Conservation (phyloP, 2,888 invertebrate species). For the Phlogophora meticulosa region DNA sequence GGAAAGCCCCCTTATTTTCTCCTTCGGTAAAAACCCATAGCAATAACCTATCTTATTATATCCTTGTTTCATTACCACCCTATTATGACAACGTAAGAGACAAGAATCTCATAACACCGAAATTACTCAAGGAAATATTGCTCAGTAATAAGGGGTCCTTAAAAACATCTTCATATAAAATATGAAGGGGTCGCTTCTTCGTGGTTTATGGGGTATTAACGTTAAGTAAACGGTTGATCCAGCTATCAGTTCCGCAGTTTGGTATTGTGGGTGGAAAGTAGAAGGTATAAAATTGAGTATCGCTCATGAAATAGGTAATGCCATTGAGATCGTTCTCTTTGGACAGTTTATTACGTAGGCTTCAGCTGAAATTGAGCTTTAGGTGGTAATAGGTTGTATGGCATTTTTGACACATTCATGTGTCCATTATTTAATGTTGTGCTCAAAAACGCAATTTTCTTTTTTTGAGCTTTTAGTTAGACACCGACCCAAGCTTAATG, state of each 20-base stretch:
- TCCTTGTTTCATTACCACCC: conserved; percentile 26
- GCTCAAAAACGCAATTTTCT: too few species aligned
- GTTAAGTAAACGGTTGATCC: conserved; percentile 54
- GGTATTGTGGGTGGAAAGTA: conserved; percentile 19
- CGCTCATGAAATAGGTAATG: conserved; percentile 24
- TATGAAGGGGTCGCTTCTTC: conserved; percentile 48
- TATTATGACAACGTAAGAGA: conserved; percentile 14
- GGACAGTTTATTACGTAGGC: not conserved
- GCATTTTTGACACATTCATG: too few species aligned
- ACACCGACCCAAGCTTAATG: too few species aligned
- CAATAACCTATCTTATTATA: not conserved
- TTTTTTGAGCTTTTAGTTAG: too few species aligned
- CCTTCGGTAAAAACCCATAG: not conserved
- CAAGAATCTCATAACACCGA: conserved; percentile 23
- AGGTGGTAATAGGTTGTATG: too few species aligned
- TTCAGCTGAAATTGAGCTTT: too few species aligned
- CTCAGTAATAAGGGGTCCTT: conserved; percentile 35
- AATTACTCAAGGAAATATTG: conserved; percentile 29
- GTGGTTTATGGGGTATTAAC: conserved; percentile 48
- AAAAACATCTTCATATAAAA: conserved; percentile 55
- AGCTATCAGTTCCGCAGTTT: conserved; percentile 40
- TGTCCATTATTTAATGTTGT: too few species aligned
- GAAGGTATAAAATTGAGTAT: conserved; percentile 42
- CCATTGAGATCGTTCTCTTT: conserved; percentile 4
- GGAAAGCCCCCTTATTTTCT: not conserved